Evolutionary conservation across 2,888 invertebrate species (phyloP).

Genomic region (Salticus scenicus): DNA sequence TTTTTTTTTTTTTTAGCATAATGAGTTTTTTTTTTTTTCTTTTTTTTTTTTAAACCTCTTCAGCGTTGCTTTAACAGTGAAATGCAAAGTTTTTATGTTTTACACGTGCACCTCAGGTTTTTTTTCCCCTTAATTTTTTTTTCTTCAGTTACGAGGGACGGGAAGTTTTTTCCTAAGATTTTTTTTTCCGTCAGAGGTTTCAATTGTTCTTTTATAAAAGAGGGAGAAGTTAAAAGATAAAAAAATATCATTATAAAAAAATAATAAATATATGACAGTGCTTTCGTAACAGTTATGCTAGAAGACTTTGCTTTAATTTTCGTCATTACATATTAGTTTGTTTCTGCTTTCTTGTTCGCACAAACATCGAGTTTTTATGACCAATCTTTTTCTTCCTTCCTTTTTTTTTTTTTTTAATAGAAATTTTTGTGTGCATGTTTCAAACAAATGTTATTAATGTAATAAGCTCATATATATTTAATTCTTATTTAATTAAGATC

Average conservation of each 20-base stretch:
- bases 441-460: too few relatives aligned
- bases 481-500: too few relatives aligned
- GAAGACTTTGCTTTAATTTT: too few relatives aligned
- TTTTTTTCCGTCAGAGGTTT: neutral
- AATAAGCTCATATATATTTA: too few relatives aligned
- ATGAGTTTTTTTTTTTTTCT: constrained; percentile 4
- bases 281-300: too few relatives aligned
- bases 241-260: neutral
- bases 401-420: too few relatives aligned
- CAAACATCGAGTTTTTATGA: too few relatives aligned
- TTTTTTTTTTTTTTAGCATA: neutral
- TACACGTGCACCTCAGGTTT: neutral
- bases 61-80: constrained; percentile 8
- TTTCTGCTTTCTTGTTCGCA: neutral
- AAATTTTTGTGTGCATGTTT: too few relatives aligned
- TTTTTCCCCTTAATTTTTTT: neutral
- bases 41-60: too few relatives aligned
- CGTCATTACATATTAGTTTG: neutral
- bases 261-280: constrained; percentile 2
- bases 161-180: neutral
- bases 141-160: neutral
- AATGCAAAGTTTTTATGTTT: constrained; percentile 9
- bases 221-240: neutral
- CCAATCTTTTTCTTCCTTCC: too few relatives aligned
- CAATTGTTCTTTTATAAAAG: constrained; percentile 23